These are phyloP conservation scores for Chaetops frenatus DNA, from an alignment of 2,113 vertebrate species.

Conservation along the genomic window DNA sequence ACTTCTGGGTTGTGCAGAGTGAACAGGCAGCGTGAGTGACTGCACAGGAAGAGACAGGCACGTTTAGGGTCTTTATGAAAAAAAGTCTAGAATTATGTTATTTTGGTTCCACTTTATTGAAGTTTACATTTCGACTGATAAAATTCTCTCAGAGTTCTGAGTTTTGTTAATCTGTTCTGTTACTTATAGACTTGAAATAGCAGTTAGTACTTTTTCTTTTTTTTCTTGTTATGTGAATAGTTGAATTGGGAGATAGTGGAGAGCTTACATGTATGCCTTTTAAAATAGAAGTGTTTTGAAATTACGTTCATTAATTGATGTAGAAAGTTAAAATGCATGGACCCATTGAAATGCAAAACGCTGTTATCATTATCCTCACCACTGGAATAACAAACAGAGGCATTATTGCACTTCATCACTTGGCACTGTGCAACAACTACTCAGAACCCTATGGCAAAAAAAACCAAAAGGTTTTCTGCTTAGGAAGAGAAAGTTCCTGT, in stretches of 20 bases:
- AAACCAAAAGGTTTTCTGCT: not conserved
- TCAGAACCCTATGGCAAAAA: not conserved
- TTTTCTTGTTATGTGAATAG: not conserved
- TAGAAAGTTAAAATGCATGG: not conserved
- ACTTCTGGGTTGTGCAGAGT: not conserved
- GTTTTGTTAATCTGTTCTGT: not conserved
- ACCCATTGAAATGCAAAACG: not conserved
- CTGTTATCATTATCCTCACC: not conserved
- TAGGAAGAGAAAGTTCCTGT: not conserved
- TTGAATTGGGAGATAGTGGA: not conserved
- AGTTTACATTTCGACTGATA: not conserved
- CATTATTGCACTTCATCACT: not conserved
- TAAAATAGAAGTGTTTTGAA: slow-evolving; percentile 3
- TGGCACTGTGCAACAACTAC: not conserved
- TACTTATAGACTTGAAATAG: not conserved
- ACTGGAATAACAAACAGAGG: not conserved
- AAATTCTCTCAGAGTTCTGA: not conserved
- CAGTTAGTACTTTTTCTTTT: not conserved
- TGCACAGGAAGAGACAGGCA: not conserved
- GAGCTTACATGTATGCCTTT: not conserved
- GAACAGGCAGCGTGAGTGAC: not conserved
- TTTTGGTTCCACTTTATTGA: not conserved
- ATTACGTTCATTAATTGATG: slow-evolving; percentile 2
- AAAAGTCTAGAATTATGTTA: not conserved
- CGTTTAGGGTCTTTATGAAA: not conserved